Base-by-base conservation (phyloP, 1,140 invertebrate species). In the Bombus picipes region DNA sequence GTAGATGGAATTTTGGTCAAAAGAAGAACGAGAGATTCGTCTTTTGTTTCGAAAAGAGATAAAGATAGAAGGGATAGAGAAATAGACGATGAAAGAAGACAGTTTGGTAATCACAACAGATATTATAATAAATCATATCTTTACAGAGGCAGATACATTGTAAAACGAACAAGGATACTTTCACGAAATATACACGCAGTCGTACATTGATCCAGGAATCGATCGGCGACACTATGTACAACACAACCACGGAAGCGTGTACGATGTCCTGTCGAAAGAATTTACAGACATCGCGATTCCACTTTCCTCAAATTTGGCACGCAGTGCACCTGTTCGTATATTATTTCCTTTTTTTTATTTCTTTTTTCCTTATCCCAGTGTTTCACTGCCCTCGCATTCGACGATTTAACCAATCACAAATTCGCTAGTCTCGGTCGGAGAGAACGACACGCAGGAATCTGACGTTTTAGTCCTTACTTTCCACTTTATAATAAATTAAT, bases 71-170 rank as follows among this genome's bases (percentile, higher is more conserved):
- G 34, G 32, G 73, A 53, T 8, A 53, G 18, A 53, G 18, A 8
- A 22, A 53, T 53, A 53, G 47, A 22, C 8, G 75, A 81, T 34
- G 28, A 28, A 37, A 72, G 68, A 89, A 59, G 15, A 72, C 47
- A 25, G 79, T 83, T 92, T 91, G 70, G 86, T 94, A 94, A 94
- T 94, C 93, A 93, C 93, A 94, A 94, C 94, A 94, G 92, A 94
- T 94, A 94, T 93, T 93, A 93, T 94, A 94, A 94, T 94, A 94
- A 94, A 94, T 72, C 89, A 93, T 94, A 94, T 94, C 87, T 94
- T 94, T 93, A 94, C 93, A 94, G 92, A 93, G 92, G 88, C 93
- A 94, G 87, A 92, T 94, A 94, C 93, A 94, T 92, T 94, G 92
- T 93, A 92, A 94, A 93, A 93, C 90, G 90, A 94, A 94, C 91